Conservation (phyloP, 2,113 vertebrate genomes). For the Ivindomyrus marchei region DNA sequence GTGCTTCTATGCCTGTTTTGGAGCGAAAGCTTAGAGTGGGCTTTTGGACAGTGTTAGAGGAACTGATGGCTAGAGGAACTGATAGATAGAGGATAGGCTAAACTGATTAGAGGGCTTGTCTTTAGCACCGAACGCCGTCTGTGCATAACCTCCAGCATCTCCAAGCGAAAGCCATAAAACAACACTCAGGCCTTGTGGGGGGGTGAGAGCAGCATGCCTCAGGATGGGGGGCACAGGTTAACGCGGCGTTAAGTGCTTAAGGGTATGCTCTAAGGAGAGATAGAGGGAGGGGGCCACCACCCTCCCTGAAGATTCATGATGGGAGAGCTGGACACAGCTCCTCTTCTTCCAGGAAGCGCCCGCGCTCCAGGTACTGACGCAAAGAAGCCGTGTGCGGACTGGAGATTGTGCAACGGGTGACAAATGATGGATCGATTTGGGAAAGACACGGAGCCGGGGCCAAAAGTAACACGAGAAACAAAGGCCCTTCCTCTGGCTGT, state of each 20-base stretch:
- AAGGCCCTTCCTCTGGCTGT: neutral
- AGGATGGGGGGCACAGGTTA: neutral
- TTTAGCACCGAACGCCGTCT: neutral
- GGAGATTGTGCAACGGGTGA: neutral
- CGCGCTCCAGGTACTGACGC: neutral
- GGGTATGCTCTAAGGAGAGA: neutral
- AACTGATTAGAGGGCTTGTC: neutral
- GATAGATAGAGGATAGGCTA: neutral
- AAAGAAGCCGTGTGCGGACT: neutral
- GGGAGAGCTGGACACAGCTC: conserved; percentile 9
- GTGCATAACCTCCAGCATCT: neutral
- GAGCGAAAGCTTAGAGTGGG: neutral
- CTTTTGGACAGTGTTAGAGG: neutral
- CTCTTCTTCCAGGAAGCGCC: conserved; percentile 11
- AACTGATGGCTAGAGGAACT: neutral
- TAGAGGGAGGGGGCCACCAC: neutral
- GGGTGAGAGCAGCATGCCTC: neutral
- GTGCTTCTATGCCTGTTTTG: neutral
- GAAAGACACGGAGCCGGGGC: neutral
- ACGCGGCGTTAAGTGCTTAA: neutral
- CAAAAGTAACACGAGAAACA: neutral
- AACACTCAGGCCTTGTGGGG: neutral
- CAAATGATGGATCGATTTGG: neutral
- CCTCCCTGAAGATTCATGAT: conserved; percentile 13
- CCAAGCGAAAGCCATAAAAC: neutral